phyloP scores from a whole-genome alignment of 2,797 vertebrate species.

The Sebastes paucispinis region DNA sequence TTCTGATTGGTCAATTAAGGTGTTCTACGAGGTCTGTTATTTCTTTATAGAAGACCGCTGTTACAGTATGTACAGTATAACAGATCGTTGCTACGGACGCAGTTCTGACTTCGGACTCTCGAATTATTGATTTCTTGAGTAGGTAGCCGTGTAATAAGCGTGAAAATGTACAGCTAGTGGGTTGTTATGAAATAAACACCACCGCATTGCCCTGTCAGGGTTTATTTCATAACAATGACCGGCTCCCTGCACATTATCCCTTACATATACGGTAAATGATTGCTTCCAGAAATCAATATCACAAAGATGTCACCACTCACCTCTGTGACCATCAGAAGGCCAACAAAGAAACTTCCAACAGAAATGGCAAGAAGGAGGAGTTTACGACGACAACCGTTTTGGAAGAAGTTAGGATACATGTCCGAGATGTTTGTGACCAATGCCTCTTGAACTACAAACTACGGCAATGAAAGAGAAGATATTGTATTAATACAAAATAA shows the following conservation, averaged over 20 bases:
- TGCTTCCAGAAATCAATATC: neutral
- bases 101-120: neutral
- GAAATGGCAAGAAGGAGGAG: conserved; percentile 88
- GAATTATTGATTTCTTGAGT: neutral
- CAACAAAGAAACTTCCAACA: conserved; percentile 85
- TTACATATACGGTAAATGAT: neutral
- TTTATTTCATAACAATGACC: neutral
- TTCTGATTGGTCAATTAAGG: neutral
- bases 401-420: conserved; percentile 88
- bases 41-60: neutral
- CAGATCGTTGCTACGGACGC: neutral
- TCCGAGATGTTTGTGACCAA: conserved; percentile 91
- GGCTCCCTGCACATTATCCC: neutral
- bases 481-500: neutral
- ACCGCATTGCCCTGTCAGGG: neutral
- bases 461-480: conserved; percentile 5
- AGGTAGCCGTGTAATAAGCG: neutral
- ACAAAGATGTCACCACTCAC: conserved; percentile 70
- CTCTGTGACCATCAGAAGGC: conserved; percentile 92
- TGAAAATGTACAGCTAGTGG: neutral
- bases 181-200: neutral
- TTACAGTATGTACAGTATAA: neutral
- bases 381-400: conserved; percentile 83
- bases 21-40: neutral
- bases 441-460: conserved; percentile 95